Percentiles rank a stretch among this genome's conserved stretches.
These are phyloP conservation scores for Protobothrops flavoviridis DNA, from an alignment of 2,113 vertebrate species.

Conservation along the genomic window DNA sequence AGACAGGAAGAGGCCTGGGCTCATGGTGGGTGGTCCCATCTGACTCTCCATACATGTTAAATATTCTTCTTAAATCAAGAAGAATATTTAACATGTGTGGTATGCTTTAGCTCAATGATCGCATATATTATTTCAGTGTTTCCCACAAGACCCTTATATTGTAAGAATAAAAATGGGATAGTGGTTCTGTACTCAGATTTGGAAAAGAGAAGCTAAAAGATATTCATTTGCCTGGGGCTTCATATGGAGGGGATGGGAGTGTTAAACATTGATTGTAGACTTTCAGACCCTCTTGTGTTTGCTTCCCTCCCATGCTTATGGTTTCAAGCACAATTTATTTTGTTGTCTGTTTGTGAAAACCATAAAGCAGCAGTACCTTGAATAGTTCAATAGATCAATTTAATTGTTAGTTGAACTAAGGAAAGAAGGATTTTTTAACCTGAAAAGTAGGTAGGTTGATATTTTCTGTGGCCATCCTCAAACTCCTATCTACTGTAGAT, in stretches of 20 bases:
- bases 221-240: neutral
- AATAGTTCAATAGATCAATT: neutral
- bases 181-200: neutral
- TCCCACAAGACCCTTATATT: neutral
- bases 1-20: neutral
- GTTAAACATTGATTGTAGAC: neutral
- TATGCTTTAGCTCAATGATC: neutral
- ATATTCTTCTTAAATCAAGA: neutral
- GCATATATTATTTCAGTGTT: neutral
- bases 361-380: neutral
- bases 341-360: neutral
- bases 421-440: neutral
- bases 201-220: neutral
- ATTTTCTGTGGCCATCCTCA: neutral
- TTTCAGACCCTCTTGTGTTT: neutral
- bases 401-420: neutral
- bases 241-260: neutral
- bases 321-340: neutral
- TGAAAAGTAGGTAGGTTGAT: neutral
- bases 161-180: neutral
- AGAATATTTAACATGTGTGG: neutral
- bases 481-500: slow-evolving; percentile 12
- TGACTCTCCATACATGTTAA: neutral
- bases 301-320: neutral
- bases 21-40: neutral